Base-by-base conservation (phyloP, 2,113 vertebrate species). In the Ceyx margarethae region DNA sequence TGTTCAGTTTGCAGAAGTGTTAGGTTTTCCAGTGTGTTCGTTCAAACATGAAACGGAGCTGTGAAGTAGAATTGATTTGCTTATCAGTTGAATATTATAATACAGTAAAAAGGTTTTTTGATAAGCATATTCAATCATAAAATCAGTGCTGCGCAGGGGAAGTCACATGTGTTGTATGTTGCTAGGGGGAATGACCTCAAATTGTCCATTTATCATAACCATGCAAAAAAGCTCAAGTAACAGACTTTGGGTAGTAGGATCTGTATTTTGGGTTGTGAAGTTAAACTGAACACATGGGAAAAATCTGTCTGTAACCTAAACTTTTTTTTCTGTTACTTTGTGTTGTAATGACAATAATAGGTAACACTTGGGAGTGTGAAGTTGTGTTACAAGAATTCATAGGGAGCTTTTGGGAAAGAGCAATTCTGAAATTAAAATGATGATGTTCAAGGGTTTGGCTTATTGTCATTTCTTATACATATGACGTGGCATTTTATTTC, bases 261-360 rank as follows among this genome's bases (percentile, higher is more conserved):
- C 90, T 96, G 3, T 95, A 80, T 95, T 97, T 97, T 89, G 87
- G 58, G 75, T 91, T 96, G 74, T 79, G 45, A 86, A 46, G 43
- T 94, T 93, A 72, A 95, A 71, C 20, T 81, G 78, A 86, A 85
- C 28, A 23, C 40, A 22, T 3, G 2, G 60, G 42, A 60, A 62
- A 86, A 85, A 91, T 43, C 16, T 58, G 0, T 29, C n/a, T 83
- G 13, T 19, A 17, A 72, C 28, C 54, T 64, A 54, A 69, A 46
- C 73, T 72, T 58, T 10, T 5, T 81, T 78, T 77, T 68, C 61
- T 79, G 16, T 81, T 9, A 21, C 19, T 71, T 67, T 83, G 17
- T 46, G 13, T 26, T 92, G 37, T 37, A 82, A 42, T 77, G 42
- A 31, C 45, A 80, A 56, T 48, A 61, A 45, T 15, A 75, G 13